Base-by-base conservation (phyloP, 2,797 vertebrate species). In the Argentina silus region DNA sequence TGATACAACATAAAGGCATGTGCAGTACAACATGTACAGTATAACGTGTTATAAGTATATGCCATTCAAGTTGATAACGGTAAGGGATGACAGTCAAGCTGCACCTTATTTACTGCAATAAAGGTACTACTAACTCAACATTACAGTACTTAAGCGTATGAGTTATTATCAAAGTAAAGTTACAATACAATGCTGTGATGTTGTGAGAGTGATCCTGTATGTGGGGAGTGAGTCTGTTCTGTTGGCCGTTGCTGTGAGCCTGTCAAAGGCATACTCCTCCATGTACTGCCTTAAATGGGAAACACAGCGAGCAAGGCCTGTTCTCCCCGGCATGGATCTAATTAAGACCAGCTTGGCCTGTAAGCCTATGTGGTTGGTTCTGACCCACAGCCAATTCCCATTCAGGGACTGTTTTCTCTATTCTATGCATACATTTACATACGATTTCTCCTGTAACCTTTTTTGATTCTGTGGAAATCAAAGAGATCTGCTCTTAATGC, bases 201-300 rank as follows among this genome's bases (percentile, higher is more conserved):
- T 53, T 43, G 84, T 87, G 80, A 89, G 83, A 86, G 80, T 81
- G 81, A 80, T 89, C 75, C 83, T 87, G 82, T 78, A 85, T 79
- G 15, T 7, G 12, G 83, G 83, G 60, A 84, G 82, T 53, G 74
- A 85, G 74, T 75, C 80, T 80, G 86, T 75, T 77, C 85, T 87
- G 86, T 85, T 78, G 81, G 82, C 86, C 78, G 79, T 85, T 88
- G 86, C 72, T 86, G 86, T 88, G 80, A 86, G 83, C 84, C 85
- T 92, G 86, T 85, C 86, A 86, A 80, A 86, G 69, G 78, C 88
- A 81, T 83, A 80, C 19, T 8, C 56, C 21, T 23, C 78, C 85
- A 84, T 86, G 69, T 86, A 92, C 88, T 93, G 88, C 93, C 93
- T 93, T 94, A 94, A 93, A 94, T 94, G 93, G 93, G 83, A 93